phyloP scores from a whole-genome alignment of 2,113 vertebrate species.

The Austrofundulus limnaeus region DNA sequence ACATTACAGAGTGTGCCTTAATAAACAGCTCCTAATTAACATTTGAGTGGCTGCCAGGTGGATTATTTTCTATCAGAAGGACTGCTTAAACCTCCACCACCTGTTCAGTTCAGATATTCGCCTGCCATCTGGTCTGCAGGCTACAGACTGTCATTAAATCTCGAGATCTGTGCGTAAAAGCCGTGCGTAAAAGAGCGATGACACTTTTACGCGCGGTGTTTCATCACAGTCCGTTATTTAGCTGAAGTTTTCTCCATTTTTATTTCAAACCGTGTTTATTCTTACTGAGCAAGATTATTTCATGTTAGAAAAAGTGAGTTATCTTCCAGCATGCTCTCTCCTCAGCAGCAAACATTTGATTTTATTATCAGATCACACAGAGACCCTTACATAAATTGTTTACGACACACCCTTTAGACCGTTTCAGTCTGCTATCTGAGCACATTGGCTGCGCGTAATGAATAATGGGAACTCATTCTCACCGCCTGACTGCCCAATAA shows the following conservation, averaged over 20 bases:
- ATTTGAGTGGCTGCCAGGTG: conserved; percentile 7
- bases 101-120: conserved; percentile 32
- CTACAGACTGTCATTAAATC: neutral
- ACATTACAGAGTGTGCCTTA: neutral
- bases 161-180: conserved; percentile 3
- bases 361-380: neutral
- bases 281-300: neutral
- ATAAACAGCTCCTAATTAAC: conserved; percentile 40
- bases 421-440: neutral
- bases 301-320: neutral
- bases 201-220: conserved; percentile 4
- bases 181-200: conserved; percentile 13
- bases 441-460: conserved; percentile 27
- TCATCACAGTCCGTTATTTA: neutral
- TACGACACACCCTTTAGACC: neutral
- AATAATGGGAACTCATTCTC: conserved; percentile 43
- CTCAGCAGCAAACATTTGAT: neutral
- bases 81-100: conserved; percentile 28
- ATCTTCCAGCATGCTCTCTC: neutral
- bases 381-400: neutral
- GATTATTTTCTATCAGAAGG: conserved; percentile 11
- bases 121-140: conserved; percentile 38
- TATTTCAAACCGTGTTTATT: neutral
- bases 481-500: conserved; percentile 57
- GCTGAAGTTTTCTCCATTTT: neutral